Percentiles rank a stretch among this genome's conserved stretches.
Conservation (phyloP, 2,113 vertebrate genomes). For the Morone saxatilis region DNA sequence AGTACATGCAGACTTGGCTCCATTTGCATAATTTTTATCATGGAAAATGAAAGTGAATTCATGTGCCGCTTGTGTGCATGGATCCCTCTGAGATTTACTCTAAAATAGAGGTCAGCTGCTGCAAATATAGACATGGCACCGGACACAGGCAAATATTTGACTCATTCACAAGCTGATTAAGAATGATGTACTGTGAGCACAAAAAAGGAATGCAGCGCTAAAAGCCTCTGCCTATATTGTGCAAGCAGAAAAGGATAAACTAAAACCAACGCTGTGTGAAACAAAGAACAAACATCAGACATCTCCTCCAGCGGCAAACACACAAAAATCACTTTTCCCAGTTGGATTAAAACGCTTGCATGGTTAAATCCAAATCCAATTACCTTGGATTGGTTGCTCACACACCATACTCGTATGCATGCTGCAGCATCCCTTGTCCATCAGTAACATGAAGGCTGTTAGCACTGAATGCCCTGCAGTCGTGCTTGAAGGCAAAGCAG, state of each 20-base stretch:
- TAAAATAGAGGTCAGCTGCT: slow-evolving; percentile 37
- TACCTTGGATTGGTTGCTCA: slow-evolving; percentile 14
- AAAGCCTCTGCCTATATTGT: slow-evolving; percentile 8
- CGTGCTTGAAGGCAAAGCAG: slow-evolving; percentile 6
- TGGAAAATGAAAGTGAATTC: slow-evolving; percentile 15
- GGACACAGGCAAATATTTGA: slow-evolving; percentile 28
- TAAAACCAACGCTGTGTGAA: slow-evolving; percentile 23
- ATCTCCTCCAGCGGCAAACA: slow-evolving; percentile 15
- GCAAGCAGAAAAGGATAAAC: neutral
- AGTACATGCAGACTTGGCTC: neutral
- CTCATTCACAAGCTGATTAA: slow-evolving; percentile 20
- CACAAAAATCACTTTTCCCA: slow-evolving; percentile 17
- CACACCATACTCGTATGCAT: neutral
- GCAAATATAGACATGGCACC: slow-evolving; percentile 15
- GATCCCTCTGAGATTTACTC: slow-evolving; percentile 19
- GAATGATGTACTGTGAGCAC: slow-evolving; percentile 14
- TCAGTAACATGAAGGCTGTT: slow-evolving; percentile 3
- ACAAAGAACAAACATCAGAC: slow-evolving; percentile 25
- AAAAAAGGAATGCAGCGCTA: neutral
- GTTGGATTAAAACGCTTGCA: slow-evolving; percentile 26
- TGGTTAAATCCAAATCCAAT: slow-evolving; percentile 43
- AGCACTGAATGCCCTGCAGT: slow-evolving; percentile 12
- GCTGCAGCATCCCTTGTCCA: slow-evolving; percentile 2
- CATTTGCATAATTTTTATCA: slow-evolving; percentile 6
- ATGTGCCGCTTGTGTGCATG: slow-evolving; percentile 6